Evolutionary conservation across 2,888 invertebrate species (phyloP), one percentile per base, ranked within the genome.

Genomic region (Acleris cristana): DNA sequence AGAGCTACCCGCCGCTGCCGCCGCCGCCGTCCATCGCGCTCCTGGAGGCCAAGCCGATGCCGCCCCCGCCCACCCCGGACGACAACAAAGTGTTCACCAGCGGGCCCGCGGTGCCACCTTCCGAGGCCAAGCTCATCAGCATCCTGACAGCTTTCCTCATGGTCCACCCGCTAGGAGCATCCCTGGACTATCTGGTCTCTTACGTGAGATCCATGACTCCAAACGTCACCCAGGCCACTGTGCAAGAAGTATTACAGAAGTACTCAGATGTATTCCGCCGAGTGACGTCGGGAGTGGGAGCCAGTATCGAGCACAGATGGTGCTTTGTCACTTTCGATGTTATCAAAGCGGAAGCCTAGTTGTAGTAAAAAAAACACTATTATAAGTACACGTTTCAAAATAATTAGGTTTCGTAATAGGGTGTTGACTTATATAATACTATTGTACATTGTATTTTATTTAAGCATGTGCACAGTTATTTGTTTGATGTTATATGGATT

Each of bases 121-220:
- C 83, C 8, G 89, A 90, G 64, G 89, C 87, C 5, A 89, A 87
- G 69, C 84, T 90, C 55, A 86, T 90, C 75, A 86, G 88, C 67
- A 78, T 89, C n/a, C 67, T 90, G 26, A 87, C 90, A 7, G 84
- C 88, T 2, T 90, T 89, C 79, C 83, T 90, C 1, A 79, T 90
- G 76, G 87, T 88, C 0, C 90, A 90, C 65, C 90, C 90, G 0
- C 74, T 86, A 0, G 90, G 90, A 0, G 89, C 86, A 0, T 84
- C 85, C 0, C 49, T 87, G 16, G 90, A 90, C 63, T 86, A 89
- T 62, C 75, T 90, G 0, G 81, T 85, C 0, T 86, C 88, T 0
- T 90, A 90, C 52, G 82, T 89, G 0, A 79, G 79, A 60, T 87
- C 88, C 7, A 80, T 90, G 76, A 73, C 80, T 0, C 86, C 86